Evolutionary conservation across 2,888 invertebrate genomes (phyloP).

Genomic region (Rhingia campestris): DNA sequence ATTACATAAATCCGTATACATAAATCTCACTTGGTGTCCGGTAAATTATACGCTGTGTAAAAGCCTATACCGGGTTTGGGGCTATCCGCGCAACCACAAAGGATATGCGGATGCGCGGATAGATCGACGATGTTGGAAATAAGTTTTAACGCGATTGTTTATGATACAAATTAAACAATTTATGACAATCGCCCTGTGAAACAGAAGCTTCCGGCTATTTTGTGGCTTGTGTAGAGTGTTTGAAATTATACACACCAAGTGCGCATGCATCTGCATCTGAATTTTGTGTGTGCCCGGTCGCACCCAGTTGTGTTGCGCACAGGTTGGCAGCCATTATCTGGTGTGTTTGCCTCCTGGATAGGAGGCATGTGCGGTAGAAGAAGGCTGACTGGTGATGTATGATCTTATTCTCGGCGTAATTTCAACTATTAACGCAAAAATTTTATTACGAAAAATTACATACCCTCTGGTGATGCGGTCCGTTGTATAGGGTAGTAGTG

Average conservation of each 20-base stretch:
- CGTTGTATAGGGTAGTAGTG: constrained; percentile 21
- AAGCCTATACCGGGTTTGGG: constrained; percentile 76
- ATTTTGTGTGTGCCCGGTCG: constrained; percentile 42
- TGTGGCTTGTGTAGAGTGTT: constrained; percentile 51
- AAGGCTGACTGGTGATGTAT: constrained; percentile 77
- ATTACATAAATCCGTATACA: constrained; percentile 78
- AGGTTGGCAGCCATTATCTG: constrained; percentile 52
- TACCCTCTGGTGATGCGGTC: constrained; percentile 74
- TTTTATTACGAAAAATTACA: constrained; percentile 78
- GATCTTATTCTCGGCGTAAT: constrained; percentile 76
- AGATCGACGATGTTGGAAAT: constrained; percentile 44
- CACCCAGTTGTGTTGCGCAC: constrained; percentile 43
- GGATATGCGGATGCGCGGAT: constrained; percentile 39
- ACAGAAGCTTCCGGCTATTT: constrained; percentile 76
- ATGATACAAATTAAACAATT: constrained; percentile 83
- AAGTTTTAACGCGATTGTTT: constrained; percentile 83
- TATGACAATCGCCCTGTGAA: constrained; percentile 80
- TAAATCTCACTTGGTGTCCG: constrained; percentile 83
- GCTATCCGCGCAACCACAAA: constrained; percentile 57
- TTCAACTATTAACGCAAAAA: constrained; percentile 77
- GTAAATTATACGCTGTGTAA: constrained; percentile 82
- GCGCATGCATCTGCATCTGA: constrained; percentile 62
- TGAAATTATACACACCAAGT: constrained; percentile 64
- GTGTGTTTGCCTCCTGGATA: constrained; percentile 71
- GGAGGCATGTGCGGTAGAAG: constrained; percentile 57